A percentile compares a stretch with the other conserved stretches of the same genome.
These are phyloP conservation scores for Dascyllus trimaculatus DNA, from an alignment of 2,113 vertebrate genomes.

Conservation along the genomic window DNA sequence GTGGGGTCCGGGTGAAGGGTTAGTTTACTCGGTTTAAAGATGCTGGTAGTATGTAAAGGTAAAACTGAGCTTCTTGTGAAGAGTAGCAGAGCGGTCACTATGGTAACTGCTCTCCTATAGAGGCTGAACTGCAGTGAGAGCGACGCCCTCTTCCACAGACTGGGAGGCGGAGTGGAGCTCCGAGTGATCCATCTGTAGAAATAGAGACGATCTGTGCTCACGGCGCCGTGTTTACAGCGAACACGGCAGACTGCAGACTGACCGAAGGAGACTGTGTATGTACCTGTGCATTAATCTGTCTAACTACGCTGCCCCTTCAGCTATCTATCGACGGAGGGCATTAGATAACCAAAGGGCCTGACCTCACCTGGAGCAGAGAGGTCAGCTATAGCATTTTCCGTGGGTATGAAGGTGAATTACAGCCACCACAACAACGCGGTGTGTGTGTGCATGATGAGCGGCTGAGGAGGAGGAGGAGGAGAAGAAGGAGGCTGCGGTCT, in stretches of 20 bases:
- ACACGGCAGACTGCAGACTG: constrained; percentile 73
- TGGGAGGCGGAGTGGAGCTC: constrained; percentile 1
- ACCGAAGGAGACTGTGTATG: constrained; percentile 46
- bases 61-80: neutral
- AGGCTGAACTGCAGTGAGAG: constrained; percentile 52
- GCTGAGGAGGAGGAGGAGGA: constrained; percentile 76
- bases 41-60: neutral
- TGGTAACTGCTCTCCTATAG: constrained; percentile 50
- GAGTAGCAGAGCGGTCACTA: constrained; percentile 47
- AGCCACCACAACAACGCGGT: constrained; percentile 70
- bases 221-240: constrained; percentile 86
- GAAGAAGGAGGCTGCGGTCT: constrained; percentile 75
- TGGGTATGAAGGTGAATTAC: constrained; percentile 48
- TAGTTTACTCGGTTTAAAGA: neutral
- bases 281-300: constrained; percentile 68
- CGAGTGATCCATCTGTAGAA: constrained; percentile 44
- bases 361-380: neutral
- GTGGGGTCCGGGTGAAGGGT: no score
- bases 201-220: constrained; percentile 74
- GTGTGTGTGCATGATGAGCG: constrained; percentile 69
- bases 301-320: neutral
- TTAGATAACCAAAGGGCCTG: neutral
- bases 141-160: constrained; percentile 44
- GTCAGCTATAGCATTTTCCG: constrained; percentile 4
- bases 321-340: constrained; percentile 26